Base-by-base conservation (phyloP, 2,888 invertebrate species). In the Eupithecia centaureata region DNA sequence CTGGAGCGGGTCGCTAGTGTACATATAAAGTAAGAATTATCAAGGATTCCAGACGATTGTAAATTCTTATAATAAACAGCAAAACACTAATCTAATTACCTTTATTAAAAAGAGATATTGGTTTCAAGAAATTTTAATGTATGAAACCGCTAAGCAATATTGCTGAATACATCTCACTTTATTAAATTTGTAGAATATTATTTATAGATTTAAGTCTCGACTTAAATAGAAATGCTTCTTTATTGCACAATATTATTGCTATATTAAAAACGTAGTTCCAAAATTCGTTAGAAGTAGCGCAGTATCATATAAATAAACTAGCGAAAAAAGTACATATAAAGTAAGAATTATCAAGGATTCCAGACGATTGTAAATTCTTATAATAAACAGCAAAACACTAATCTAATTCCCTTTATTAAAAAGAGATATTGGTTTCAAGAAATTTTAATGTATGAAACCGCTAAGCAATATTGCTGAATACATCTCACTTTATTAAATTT, bases 141-240 rank as follows among this genome's bases (percentile, higher is more conserved):
- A 57, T 32, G 32, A 22, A 57, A 32, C 32, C 27, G 52, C 27
- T 57, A 30, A 54, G 54, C 54, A 32, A 57, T 30, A 57, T 32
- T 7, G 15, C 15, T 57, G 18, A 30, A 12, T 54, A 15, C 27
- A 15, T 2, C 5, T n/a, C 54, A 32, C 32, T 22, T 32, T 57
- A 32, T 56, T 56, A 56, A 56, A 56, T 22, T 32, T 57, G 22
- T 57, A 5, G 32, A 18, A 32, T 4, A 32, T 56, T 56, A 28
- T 56, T 56, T 56, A 18, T 56, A 32, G 18, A 10, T 32, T 56
- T 32, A 15, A n/a, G 56, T 56, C 32, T 56, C 25, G 56, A 28
- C 28, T n/a, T 54, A 8, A 30, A 54, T 52, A 27, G n/a, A n/a
- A n/a, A n/a, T n/a, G n/a, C n/a, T n/a, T n/a, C n/a, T n/a, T n/a